Base-by-base conservation (phyloP, 2,113 vertebrate genomes). In the Steatornis caripensis region DNA sequence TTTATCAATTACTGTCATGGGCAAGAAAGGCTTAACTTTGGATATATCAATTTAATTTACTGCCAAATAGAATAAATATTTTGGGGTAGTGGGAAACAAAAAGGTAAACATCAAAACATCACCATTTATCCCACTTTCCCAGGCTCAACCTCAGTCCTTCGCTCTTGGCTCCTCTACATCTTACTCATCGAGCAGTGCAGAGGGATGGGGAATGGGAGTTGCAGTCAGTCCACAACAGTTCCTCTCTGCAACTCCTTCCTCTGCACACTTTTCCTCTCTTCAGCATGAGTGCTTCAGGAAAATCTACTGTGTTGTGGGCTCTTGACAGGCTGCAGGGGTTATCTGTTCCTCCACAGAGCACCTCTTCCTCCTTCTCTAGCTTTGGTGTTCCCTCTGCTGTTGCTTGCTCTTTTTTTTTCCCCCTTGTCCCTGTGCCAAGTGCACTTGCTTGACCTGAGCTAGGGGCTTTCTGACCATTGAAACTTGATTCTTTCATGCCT, bases 121-220 rank as follows among this genome's bases (percentile, higher is more conserved):
- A 75, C 4, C 2, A 23, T 54, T 86, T 9, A 30, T 66, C 10
- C 5, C 1, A 24, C 16, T 82, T 82, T 71, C 29, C 15, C n/a
- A 41, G 8, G 2, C 45, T 75, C 11, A 58, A 5, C 5, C 7
- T 74, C 61, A 23, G 12, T 46, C 43, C 13, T 92, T 78, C 27
- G 10, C 4, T 8, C 4, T 11, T 34, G 15, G 26, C 6, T 77
- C 15, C 4, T 34, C 23, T 85, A 43, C 10, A 13, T 86, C 23
- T 32, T 88, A 22, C 15, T 68, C 13, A 26, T 17, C 1, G 0
- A 53, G 37, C 23, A 45, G 7, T 0, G 0, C 21, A 61, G 9
- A 1, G 4, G 3, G 2, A 53, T 37, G 2, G 5, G 11, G 11
- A 74, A 69, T 51, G 32, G 11, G 19, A 49, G 6, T 5, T 51